A percentile compares a stretch with the other conserved stretches of the same genome.
These are phyloP conservation scores for Taeniopygia guttata DNA, from an alignment of 2,797 vertebrate species.

Conservation along the genomic window DNA sequence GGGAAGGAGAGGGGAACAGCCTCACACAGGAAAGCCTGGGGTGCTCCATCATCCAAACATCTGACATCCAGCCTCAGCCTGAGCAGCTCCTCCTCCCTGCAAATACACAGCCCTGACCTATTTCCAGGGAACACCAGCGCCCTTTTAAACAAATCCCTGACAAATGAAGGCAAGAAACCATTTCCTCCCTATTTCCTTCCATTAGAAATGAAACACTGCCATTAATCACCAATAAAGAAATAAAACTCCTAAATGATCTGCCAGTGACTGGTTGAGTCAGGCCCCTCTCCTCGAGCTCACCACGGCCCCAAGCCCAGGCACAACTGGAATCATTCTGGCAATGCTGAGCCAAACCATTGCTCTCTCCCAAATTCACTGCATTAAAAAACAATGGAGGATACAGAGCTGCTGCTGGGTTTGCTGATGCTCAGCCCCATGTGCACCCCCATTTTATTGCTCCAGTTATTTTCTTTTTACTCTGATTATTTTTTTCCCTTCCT, in stretches of 20 bases:
- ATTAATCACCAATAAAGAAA: conserved; percentile 52
- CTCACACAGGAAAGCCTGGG: not conserved
- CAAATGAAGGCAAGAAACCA: conserved; percentile 45
- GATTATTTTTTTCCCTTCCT: not conserved
- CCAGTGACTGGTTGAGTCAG: not conserved
- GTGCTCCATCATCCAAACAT: not conserved
- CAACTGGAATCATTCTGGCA: not conserved
- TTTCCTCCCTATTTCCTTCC: conserved; percentile 63
- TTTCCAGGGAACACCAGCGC: not conserved
- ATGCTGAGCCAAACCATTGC: not conserved
- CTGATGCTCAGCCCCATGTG: not conserved
- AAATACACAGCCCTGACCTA: not conserved
- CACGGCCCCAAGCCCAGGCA: not conserved
- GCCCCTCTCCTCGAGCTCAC: not conserved
- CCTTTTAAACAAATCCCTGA: conserved; percentile 42
- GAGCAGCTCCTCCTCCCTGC: not conserved
- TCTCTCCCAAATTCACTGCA: not conserved
- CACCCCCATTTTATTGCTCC: not conserved
- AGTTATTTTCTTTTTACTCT: not conserved
- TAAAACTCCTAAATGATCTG: not conserved
- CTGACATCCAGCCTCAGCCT: conserved; percentile 16
- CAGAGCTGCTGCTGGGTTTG: not conserved
- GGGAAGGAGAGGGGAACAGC: not conserved
- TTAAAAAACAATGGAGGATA: not conserved
- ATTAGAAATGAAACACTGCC: conserved; percentile 21